Conservation (phyloP, 1,140 invertebrate genomes). For the Battus philenor region DNA sequence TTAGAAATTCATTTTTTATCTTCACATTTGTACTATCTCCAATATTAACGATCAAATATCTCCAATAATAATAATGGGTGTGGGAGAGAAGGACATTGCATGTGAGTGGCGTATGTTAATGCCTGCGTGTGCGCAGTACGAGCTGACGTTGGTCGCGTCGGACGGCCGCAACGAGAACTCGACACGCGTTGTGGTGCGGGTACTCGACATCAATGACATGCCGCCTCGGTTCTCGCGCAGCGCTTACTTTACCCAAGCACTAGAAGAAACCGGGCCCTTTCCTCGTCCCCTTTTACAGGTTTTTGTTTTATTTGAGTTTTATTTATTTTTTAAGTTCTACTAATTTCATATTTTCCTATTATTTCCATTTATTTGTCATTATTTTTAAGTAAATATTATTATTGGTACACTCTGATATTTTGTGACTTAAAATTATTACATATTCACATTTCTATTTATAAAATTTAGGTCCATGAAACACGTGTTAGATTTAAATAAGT, state of each 20-base stretch:
- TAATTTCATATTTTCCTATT: conserved; percentile 6
- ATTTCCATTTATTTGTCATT: background rate
- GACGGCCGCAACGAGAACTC: conserved; percentile 91
- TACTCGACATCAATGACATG: conserved; percentile 89
- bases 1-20: no score
- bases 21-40: no score
- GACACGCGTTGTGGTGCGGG: conserved; percentile 85
- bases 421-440: background rate
- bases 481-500: conserved; percentile 2
- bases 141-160: conserved; percentile 89
- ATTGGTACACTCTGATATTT: no score
- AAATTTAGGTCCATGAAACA: background rate
- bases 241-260: conserved; percentile 78
- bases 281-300: conserved; percentile 70
- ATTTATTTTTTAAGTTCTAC: conserved; percentile 18
- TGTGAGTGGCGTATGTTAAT: conserved; percentile 58
- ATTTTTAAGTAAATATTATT: background rate
- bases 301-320: conserved; percentile 53
- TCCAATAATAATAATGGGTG: no score
- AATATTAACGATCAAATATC: no score
- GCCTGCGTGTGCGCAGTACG: conserved; percentile 81
- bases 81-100: conserved; percentile 28
- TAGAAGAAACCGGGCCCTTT: conserved; percentile 69
- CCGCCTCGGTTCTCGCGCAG: conserved; percentile 85
- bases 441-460: background rate